phyloP scores from a whole-genome alignment of 2,797 vertebrate genomes.

The Galagoides demidoff region DNA sequence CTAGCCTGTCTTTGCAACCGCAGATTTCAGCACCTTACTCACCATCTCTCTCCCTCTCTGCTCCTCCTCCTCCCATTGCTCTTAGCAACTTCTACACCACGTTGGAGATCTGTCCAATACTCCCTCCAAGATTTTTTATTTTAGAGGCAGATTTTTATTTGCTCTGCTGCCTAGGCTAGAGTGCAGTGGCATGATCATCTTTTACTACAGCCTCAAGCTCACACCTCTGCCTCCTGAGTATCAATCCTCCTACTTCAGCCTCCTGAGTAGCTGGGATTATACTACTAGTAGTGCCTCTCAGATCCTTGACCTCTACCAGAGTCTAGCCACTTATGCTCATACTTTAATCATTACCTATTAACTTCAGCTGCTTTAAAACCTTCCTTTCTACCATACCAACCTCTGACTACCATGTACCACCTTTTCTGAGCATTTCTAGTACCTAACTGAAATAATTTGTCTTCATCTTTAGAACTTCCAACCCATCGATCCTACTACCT shows the following conservation, averaged over 20 bases:
- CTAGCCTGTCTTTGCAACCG: neutral
- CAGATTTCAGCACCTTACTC: neutral
- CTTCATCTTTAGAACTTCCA: neutral
- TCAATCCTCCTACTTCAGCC: too few relatives aligned
- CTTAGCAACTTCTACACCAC: neutral
- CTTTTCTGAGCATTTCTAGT: neutral
- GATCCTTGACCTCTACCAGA: neutral
- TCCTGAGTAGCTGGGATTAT: too few relatives aligned
- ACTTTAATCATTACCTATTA: slow-evolving; percentile 17
- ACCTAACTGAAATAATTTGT: neutral
- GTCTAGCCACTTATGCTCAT: slow-evolving; percentile 11
- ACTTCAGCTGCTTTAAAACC: slow-evolving; percentile 24
- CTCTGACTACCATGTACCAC: neutral
- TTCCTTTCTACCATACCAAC: neutral
- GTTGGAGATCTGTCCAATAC: neutral
- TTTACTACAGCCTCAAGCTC: neutral
- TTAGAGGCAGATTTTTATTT: neutral
- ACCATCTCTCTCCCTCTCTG: neutral
- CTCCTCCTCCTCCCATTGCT: neutral
- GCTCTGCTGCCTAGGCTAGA: neutral
- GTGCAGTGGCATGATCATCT: neutral
- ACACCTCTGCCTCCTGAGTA: neutral
- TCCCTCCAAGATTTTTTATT: neutral
- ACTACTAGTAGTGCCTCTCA: neutral
- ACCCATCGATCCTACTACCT: neutral